Percentiles rank a stretch among this genome's conserved stretches.
phyloP scores from a whole-genome alignment of 2,113 vertebrate species.

The Herpailurus yagouaroundi region DNA sequence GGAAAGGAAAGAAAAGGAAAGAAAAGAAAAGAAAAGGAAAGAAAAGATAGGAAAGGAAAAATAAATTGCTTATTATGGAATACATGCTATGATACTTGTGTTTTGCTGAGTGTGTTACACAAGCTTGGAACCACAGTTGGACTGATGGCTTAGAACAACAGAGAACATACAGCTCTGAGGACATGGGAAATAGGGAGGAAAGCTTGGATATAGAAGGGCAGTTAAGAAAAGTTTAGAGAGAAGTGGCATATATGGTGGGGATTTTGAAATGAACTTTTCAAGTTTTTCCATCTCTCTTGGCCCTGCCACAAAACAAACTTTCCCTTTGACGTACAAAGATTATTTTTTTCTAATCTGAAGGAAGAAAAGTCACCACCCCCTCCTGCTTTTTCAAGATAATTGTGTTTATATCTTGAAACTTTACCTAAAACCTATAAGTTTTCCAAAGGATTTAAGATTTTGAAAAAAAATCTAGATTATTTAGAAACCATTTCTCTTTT shows the following conservation, averaged over 20 bases:
- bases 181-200: neutral
- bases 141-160: neutral
- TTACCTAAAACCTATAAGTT: neutral
- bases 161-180: neutral
- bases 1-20: rapidly evolving
- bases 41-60: neutral
- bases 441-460: neutral
- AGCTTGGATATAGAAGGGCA: neutral
- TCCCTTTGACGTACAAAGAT: neutral
- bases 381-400: neutral
- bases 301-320: neutral
- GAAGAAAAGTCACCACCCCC: neutral
- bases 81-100: neutral
- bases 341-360: neutral
- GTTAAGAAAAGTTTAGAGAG: neutral
- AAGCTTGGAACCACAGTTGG: neutral
- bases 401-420: neutral
- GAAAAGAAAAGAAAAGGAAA: rapidly evolving
- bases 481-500: neutral
- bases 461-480: neutral
- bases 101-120: neutral
- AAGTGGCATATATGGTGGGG: neutral
- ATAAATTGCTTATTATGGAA: neutral
- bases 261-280: neutral
- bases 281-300: neutral